Conservation (phyloP, 2,888 invertebrate genomes). For the Argyra leucocephala region DNA sequence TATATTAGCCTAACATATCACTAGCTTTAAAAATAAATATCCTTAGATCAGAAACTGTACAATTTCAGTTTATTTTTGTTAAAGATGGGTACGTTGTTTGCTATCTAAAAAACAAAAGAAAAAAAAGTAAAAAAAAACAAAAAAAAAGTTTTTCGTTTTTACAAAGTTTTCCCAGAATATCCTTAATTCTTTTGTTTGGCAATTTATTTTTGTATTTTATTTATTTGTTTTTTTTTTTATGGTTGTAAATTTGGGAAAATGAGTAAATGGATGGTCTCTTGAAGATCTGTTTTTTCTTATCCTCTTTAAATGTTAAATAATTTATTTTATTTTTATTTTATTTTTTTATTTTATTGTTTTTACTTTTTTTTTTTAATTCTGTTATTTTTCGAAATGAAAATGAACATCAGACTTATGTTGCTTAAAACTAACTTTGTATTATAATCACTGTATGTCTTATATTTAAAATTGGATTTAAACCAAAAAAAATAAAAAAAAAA, state of each 20-base stretch:
- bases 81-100: background rate
- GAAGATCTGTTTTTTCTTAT: background rate
- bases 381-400: too few relatives aligned
- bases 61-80: background rate
- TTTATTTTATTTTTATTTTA: background rate
- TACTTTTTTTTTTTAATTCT: background rate
- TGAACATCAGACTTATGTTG: too few relatives aligned
- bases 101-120: too few relatives aligned
- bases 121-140: too few relatives aligned
- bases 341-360: background rate
- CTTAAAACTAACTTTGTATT: too few relatives aligned
- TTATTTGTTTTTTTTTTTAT: background rate
- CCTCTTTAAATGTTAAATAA: slow-evolving; percentile 4
- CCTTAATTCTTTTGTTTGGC: too few relatives aligned
- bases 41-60: background rate
- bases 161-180: too few relatives aligned
- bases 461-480: too few relatives aligned
- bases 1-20: slow-evolving; percentile 4
- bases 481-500: too few relatives aligned
- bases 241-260: background rate
- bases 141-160: too few relatives aligned
- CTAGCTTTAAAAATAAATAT: background rate
- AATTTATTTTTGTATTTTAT: background rate
- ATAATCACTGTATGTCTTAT: too few relatives aligned
- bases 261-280: background rate